phyloP scores from a whole-genome alignment of 2,113 vertebrate species.

The Brevimyrus niger region DNA sequence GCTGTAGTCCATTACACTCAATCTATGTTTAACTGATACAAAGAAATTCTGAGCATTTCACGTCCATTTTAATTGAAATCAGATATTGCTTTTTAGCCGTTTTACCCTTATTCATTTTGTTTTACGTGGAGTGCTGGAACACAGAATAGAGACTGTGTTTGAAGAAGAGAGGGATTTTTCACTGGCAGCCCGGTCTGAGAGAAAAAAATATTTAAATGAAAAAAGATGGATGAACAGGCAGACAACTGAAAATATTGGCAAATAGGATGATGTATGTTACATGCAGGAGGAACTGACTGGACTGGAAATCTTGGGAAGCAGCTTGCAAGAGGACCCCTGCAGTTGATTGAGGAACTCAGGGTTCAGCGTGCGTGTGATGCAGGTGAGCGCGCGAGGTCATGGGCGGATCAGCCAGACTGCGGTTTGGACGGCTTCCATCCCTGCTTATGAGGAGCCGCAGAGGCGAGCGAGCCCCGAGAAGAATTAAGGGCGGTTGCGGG shows the following conservation, averaged over 20 bases:
- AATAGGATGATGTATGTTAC: neutral
- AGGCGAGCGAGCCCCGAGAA: neutral
- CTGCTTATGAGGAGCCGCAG: neutral
- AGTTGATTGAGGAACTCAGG: neutral
- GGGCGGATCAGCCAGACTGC: neutral
- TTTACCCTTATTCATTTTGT: neutral
- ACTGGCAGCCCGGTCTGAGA: neutral
- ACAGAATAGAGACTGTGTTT: neutral
- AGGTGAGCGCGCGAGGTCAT: neutral
- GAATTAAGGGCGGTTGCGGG: neutral
- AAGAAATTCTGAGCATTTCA: neutral
- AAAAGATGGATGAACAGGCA: neutral
- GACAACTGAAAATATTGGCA: neutral
- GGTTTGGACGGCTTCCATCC: constrained; percentile 5
- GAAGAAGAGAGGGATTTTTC: neutral
- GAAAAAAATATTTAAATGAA: neutral
- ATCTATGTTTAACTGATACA: neutral
- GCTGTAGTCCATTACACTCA: neutral
- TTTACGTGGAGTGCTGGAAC: neutral
- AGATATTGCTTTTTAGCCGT: neutral
- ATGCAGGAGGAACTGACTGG: neutral
- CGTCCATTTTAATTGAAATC: neutral
- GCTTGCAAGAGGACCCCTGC: neutral
- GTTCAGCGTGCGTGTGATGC: neutral
- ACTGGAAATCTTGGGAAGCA: neutral